Conservation (phyloP, 2,113 vertebrate genomes). For the Brienomyrus brachyistius region DNA sequence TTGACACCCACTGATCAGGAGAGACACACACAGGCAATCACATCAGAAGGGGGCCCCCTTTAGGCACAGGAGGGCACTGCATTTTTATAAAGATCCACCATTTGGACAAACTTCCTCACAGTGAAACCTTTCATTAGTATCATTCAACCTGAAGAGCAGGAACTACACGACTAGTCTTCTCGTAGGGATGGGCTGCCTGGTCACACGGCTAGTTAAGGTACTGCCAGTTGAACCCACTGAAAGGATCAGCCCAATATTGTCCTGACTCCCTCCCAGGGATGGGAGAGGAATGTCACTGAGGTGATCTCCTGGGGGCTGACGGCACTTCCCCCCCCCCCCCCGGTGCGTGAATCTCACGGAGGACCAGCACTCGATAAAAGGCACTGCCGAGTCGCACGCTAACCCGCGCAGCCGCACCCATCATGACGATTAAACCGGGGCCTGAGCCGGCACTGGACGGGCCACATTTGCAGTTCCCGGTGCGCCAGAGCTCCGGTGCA, state of each 20-base stretch:
- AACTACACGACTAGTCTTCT: not conserved
- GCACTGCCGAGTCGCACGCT: not conserved
- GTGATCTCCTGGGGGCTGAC: not conserved
- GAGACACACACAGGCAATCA: slow-evolving; percentile 17
- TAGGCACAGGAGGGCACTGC: not conserved
- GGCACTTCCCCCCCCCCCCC: not conserved
- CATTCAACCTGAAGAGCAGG: not conserved
- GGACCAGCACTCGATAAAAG: not conserved
- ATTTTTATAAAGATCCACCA: not conserved
- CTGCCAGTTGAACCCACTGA: not conserved
- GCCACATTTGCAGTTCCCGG: not conserved
- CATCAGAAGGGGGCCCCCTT: not conserved
- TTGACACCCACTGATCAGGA: slow-evolving; percentile 83
- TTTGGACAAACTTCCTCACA: not conserved
- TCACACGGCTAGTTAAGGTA: not conserved
- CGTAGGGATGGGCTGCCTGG: not conserved
- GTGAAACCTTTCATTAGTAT: not conserved
- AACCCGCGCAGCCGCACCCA: not conserved
- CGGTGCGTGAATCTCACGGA: not conserved
- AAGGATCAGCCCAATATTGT: not conserved
- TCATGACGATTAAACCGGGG: not conserved
- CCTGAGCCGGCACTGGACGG: not conserved
- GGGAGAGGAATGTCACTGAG: not conserved
- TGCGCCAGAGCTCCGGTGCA: not conserved
- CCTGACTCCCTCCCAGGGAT: not conserved